phyloP scores from a whole-genome alignment of 2,797 vertebrate species.

The Hemitrygon akajei region DNA sequence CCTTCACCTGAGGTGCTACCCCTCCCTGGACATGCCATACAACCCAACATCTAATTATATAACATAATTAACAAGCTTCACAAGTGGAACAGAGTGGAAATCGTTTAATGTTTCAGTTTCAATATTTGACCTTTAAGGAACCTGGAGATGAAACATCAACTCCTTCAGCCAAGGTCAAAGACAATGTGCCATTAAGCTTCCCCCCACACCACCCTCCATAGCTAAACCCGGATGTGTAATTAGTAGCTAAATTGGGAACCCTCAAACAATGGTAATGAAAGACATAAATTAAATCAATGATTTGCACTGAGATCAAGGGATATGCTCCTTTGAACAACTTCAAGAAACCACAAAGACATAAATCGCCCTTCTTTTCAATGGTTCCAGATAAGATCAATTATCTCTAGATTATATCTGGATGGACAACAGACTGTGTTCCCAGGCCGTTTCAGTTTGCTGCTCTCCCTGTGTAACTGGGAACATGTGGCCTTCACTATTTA shows the following conservation, averaged over 20 bases:
- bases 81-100: background rate
- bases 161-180: background rate
- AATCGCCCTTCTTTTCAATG: background rate
- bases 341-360: background rate
- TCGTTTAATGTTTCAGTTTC: background rate
- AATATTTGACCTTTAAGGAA: background rate
- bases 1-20: no score
- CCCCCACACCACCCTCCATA: background rate
- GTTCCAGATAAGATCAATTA: background rate
- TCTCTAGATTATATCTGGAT: constrained; percentile 24
- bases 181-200: background rate
- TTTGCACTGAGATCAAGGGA: background rate
- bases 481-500: background rate
- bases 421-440: constrained; percentile 17
- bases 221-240: background rate
- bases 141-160: background rate
- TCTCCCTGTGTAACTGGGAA: background rate
- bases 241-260: background rate
- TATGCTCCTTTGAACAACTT: constrained; percentile 28
- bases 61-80: background rate
- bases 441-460: background rate
- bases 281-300: constrained; percentile 19
- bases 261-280: constrained; percentile 9
- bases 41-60: background rate
- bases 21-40: no score